A percentile compares a stretch with the other conserved stretches of the same genome.
Evolutionary conservation across 2,113 vertebrate genomes (phyloP).

Genomic region (Crotalus tigris): DNA sequence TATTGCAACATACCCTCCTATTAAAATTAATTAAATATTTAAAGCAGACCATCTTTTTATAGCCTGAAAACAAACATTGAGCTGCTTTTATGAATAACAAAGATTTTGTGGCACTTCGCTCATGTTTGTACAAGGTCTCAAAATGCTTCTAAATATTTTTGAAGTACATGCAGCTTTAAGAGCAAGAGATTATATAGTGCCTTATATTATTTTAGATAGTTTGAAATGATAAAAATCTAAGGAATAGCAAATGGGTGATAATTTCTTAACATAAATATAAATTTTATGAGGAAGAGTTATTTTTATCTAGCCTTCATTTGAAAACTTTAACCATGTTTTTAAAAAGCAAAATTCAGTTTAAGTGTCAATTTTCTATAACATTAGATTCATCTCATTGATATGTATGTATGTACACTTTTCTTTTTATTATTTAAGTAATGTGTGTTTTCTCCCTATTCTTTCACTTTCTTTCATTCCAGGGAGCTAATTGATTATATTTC

Average conservation of each 20-base stretch:
- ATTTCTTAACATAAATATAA: neutral
- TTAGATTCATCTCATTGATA: neutral
- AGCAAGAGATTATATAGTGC: neutral
- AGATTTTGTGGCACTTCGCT: neutral
- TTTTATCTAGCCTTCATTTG: slow-evolving; percentile 25
- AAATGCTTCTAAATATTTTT: neutral
- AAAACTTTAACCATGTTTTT: neutral
- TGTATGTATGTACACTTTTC: neutral
- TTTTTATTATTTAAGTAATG: neutral
- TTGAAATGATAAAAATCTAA: slow-evolving; percentile 24
- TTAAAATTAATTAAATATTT: neutral
- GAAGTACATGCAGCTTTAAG: neutral
- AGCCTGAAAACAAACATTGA: neutral
- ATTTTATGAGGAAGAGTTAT: neutral
- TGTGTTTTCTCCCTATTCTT: neutral
- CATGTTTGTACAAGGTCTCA: neutral
- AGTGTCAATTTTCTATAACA: neutral
- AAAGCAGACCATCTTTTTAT: neutral
- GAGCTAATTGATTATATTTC: neutral
- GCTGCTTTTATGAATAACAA: neutral
- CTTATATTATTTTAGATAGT: neutral
- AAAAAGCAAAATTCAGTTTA: slow-evolving; percentile 15
- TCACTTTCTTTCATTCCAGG: neutral
- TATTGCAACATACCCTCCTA: no score
- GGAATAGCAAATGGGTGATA: neutral